Conservation (phyloP, 92 coral and sea anemone genomes). For the Phymanthus crucifer region DNA sequence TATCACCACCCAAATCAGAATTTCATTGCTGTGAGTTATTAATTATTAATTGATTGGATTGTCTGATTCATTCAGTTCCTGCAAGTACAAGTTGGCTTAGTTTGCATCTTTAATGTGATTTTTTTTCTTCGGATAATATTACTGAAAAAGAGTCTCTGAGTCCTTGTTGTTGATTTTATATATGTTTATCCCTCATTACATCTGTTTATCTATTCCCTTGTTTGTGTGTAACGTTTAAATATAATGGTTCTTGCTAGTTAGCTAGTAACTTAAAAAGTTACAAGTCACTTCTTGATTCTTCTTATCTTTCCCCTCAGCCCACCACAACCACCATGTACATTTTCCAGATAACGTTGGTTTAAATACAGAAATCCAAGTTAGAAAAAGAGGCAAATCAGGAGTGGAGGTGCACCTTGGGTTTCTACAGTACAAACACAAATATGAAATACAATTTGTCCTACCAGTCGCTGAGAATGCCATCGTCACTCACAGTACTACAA, state of each 20-base stretch:
- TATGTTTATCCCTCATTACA: too few relatives aligned
- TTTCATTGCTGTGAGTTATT: too few relatives aligned
- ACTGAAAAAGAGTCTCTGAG: too few relatives aligned
- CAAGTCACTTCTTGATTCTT: neutral
- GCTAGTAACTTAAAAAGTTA: neutral
- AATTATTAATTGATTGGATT: too few relatives aligned
- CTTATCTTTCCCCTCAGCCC: slow-evolving; percentile 15
- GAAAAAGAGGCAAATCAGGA: slow-evolving; percentile 63
- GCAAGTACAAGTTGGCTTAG: too few relatives aligned
- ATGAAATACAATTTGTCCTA: slow-evolving; percentile 70
- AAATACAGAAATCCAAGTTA: slow-evolving; percentile 86
- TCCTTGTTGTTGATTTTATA: too few relatives aligned
- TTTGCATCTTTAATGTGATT: too few relatives aligned
- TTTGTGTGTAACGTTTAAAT: too few relatives aligned
- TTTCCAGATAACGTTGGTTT: slow-evolving; percentile 76
- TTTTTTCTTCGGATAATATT: too few relatives aligned
- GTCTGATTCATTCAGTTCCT: too few relatives aligned
- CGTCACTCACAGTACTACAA: slow-evolving; percentile 13
- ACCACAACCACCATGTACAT: slow-evolving; percentile 84
- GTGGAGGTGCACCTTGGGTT: slow-evolving; percentile 91
- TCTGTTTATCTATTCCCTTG: too few relatives aligned
- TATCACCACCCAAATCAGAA: too few relatives aligned
- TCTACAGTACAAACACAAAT: slow-evolving; percentile 87
- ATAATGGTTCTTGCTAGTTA: neutral
- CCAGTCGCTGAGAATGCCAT: slow-evolving; percentile 63